Evolutionary conservation across 2,888 invertebrate species (phyloP).

Genomic region (Diaprepes abbreviatus): DNA sequence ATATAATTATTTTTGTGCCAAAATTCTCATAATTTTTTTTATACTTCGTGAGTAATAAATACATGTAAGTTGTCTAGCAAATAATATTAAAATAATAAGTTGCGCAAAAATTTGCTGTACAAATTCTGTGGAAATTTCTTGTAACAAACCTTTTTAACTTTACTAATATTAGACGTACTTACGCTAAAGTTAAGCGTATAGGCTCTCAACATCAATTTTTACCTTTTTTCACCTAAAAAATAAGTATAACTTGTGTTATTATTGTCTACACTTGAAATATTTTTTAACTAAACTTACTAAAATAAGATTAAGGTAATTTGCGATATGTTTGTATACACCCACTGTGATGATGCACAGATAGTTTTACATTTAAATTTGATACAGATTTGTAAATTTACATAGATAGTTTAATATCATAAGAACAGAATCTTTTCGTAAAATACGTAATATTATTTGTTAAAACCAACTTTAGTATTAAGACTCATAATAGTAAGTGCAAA

Average conservation of each 20-base stretch:
- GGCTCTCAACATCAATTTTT: slow-evolving; percentile 38
- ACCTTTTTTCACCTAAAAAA: slow-evolving; percentile 45
- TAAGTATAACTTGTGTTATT: slow-evolving; percentile 60
- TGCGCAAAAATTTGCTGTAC: too few species aligned
- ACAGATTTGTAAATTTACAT: slow-evolving; percentile 15
- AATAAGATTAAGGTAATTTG: slow-evolving; percentile 54
- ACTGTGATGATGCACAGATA: slow-evolving; percentile 57
- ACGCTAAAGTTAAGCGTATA: slow-evolving; percentile 24
- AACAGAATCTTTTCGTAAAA: background rate
- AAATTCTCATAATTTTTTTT: too few species aligned
- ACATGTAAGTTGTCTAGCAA: too few species aligned
- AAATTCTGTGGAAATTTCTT: too few species aligned
- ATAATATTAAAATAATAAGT: too few species aligned
- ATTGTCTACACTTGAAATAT: slow-evolving; percentile 65
- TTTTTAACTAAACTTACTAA: slow-evolving; percentile 56
- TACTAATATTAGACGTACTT: slow-evolving; percentile 10
- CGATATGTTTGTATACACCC: slow-evolving; percentile 61
- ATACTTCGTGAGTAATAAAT: too few species aligned
- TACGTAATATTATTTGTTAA: too few species aligned
- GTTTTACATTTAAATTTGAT: slow-evolving; percentile 22
- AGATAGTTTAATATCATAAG: background rate
- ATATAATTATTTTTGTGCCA: too few species aligned
- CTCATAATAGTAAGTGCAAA: too few species aligned
- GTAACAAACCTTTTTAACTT: slow-evolving; percentile 4
- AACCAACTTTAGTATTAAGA: too few species aligned